Base-by-base conservation (phyloP, 2,888 invertebrate species). In the Auanema freiburgensis region DNA sequence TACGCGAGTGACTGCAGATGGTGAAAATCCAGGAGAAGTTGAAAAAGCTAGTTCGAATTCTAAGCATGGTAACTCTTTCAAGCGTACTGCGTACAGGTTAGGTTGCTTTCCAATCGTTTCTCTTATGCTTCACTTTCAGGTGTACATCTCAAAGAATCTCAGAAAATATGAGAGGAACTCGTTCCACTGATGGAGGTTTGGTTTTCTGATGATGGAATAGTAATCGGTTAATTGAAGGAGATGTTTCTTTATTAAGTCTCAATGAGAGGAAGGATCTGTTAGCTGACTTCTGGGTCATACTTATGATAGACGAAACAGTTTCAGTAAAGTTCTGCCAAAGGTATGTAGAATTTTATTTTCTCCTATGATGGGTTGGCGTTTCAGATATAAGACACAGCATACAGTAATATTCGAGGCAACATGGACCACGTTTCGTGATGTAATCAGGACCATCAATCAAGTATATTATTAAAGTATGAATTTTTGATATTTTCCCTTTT, bases 261-360 rank as follows among this genome's bases (percentile, higher is more conserved):
- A 10, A n/a, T 59, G 53, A 16, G 50, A 59, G 42, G 43, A 59
- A 41, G 21, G 51, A 60, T 14, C 23, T 64, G 11, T 46, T 67
- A 11, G 71, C 70, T 52, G 77, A 79, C 60, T 80, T 80, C 63
- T 80, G 80, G 80, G 62, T 80, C 14, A 72, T 80, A 18, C 41
- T 80, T 10, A 66, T 67, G 16, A 57, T 78, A 8, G 74, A 70
- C 16, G 60, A 72, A 25, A 57, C 41, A 16, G 23, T n/a, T 25
- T 46, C 25, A 2, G 16, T 69, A 1, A 63, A 66, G 51, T 64
- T 69, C 53, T 66, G 66, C 21, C 60, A 63, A 49, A 65, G 66
- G 63, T 66, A 8, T 14, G 11, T 53, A 14, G 10, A 11, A 10
- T 23, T 16, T 21, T 8, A 8, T 16, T 25, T 14, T 54, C 18